Evolutionary conservation across 2,888 invertebrate species (phyloP), one percentile per base, ranked within the genome.

Genomic region (Escarpia spicata): DNA sequence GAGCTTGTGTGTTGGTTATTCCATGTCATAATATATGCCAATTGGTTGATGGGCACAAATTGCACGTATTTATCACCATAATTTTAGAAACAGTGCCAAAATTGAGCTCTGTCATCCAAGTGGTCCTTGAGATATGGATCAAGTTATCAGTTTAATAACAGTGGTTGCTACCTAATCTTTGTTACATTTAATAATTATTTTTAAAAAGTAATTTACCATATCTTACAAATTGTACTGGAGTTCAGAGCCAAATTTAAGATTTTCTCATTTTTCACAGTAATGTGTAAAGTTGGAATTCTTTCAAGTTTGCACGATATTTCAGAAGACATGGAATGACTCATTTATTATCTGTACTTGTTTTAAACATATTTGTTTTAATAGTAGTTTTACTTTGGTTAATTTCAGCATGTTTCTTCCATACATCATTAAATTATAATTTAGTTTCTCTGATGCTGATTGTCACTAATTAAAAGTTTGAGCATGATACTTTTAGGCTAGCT

Each of bases 381-480:
- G n/a, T 75, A 75, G 75, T 75, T 75, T 75, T 75, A 75, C 75
- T 75, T 75, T 75, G 19, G 19, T 75, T 75, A 6, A 75, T 75
- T 75, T 75, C 3, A 75, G n/a, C 75, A 26, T 75, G 75, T 26
- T 26, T 75, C 19, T 75, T 75, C 75, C 19, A 26, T 6, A 75
- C 19, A 75, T 75, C 19, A 26, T 75, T 15, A 75, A 75, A 26
- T 26, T 75, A 1, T 26, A 75, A 60, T 15, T 60, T 15, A 52
- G 52, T 52, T 12, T 52, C 52, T 52, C 10, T 75, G 75, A 75
- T 26, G 75, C 26, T 75, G 19, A 75, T 15, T 26, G 75, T 75
- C 75, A 75, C n/a, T 75, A 26, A n/a, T 75, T 75, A 75, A 75
- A 26, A 75, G 75, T 75, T 75, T 75, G 75, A 75, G 75, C 75